A percentile compares a stretch with the other conserved stretches of the same genome.
Conservation (phyloP, 2,888 invertebrate species). For the Lasioglossum villosulum region DNA sequence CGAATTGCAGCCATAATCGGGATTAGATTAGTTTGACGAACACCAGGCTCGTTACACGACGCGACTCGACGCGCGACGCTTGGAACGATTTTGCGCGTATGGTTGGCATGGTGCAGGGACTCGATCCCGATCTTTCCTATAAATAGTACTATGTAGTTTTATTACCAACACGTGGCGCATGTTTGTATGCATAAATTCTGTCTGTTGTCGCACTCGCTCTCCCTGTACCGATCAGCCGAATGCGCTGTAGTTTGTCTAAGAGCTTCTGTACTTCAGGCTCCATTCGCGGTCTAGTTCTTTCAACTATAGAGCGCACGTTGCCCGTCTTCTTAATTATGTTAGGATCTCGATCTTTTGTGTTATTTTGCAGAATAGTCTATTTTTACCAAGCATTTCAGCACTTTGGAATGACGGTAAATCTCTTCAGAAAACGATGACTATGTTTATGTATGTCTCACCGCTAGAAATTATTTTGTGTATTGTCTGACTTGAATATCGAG, state of each 20-base stretch:
- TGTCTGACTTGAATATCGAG: background rate
- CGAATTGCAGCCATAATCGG: background rate
- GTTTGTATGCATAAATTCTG: conserved; percentile 61
- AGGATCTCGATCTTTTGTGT: background rate
- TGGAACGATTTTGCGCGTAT: background rate
- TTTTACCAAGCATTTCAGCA: background rate
- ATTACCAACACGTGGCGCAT: conserved; percentile 61
- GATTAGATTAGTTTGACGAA: background rate
- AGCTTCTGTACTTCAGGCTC: background rate
- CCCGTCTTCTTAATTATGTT: background rate
- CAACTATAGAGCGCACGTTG: background rate
- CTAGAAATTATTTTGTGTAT: background rate
- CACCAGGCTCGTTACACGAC: background rate
- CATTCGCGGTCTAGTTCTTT: background rate
- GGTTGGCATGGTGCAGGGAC: background rate
- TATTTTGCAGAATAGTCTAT: background rate
- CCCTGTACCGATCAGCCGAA: conserved; percentile 7
- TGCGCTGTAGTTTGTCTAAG: conserved; percentile 21
- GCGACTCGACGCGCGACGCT: too few species aligned
- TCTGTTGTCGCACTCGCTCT: conserved; percentile 34
- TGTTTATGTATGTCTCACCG: background rate
- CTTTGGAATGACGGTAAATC: background rate
- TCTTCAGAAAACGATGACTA: background rate
- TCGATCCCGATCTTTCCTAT: conserved; percentile 45
- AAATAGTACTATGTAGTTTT: conserved; percentile 66